These are phyloP conservation scores for Nymphalis urticae DNA, from an alignment of 2,888 invertebrate species.

Conservation along the genomic window DNA sequence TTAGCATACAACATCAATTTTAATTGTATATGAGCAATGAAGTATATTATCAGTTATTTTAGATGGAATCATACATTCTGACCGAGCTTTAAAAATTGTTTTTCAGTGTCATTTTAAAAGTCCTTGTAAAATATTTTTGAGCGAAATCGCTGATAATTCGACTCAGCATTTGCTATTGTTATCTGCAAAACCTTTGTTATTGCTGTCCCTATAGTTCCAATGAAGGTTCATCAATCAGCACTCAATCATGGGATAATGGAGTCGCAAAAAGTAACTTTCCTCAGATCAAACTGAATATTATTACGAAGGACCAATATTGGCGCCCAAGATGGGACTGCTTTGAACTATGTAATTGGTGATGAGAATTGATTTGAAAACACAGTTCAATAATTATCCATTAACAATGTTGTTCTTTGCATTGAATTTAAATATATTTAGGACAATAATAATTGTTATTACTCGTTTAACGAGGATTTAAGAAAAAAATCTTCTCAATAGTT, in stretches of 20 bases:
- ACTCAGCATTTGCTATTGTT: neutral
- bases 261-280: neutral
- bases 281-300: neutral
- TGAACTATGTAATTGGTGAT: neutral
- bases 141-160: neutral
- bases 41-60: too few species aligned
- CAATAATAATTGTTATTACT: too few species aligned
- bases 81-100: too few species aligned
- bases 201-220: neutral
- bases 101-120: neutral
- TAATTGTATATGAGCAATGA: too few species aligned
- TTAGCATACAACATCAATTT: too few species aligned
- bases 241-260: neutral
- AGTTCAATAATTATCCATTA: too few species aligned
- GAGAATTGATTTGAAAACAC: neutral
- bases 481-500: too few species aligned
- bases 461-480: too few species aligned
- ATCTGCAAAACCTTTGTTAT: conserved; percentile 1
- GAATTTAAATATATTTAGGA: too few species aligned
- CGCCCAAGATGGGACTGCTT: conserved; percentile 2
- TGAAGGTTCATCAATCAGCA: conserved; percentile 2
- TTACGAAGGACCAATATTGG: neutral
- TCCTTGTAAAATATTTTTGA: neutral
- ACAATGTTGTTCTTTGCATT: too few species aligned
- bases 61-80: too few species aligned